Conservation (phyloP, 2,888 invertebrate genomes). For the Dorcus hopei region DNA sequence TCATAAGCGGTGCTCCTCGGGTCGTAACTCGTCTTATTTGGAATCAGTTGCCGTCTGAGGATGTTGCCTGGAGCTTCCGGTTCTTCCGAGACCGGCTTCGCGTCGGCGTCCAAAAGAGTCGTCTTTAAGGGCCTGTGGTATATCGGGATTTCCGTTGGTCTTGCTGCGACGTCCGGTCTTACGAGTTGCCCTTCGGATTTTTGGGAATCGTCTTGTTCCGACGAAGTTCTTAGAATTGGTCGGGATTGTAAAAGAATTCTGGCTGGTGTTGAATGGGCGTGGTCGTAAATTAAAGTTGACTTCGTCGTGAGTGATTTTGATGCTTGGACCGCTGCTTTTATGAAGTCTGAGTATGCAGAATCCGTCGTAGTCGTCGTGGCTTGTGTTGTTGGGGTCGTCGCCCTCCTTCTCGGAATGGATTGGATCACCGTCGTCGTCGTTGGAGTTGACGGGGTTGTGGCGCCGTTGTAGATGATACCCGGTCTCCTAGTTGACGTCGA, state of each 20-base stretch:
- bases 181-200: slow-evolving; percentile 43
- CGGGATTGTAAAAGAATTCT: slow-evolving; percentile 42
- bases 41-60: slow-evolving; percentile 61
- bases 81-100: slow-evolving; percentile 57
- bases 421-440: slow-evolving; percentile 60
- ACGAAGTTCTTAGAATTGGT: slow-evolving; percentile 31
- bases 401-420: slow-evolving; percentile 59
- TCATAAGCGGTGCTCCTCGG: slow-evolving; percentile 37
- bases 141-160: slow-evolving; percentile 39
- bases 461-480: slow-evolving; percentile 43
- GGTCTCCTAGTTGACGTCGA: slow-evolving; percentile 58
- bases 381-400: slow-evolving; percentile 44
- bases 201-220: slow-evolving; percentile 20
- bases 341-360: slow-evolving; percentile 35
- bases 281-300: slow-evolving; percentile 40
- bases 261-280: slow-evolving; percentile 37
- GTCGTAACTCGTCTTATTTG: slow-evolving; percentile 54
- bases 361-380: slow-evolving; percentile 37
- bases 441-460: slow-evolving; percentile 54
- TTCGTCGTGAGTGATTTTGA: slow-evolving; percentile 42
- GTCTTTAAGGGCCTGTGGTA: slow-evolving; percentile 36
- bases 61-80: slow-evolving; percentile 51
- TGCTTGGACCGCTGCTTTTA: slow-evolving; percentile 32
- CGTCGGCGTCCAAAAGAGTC: slow-evolving; percentile 42
- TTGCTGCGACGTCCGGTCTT: slow-evolving; percentile 39